These are phyloP conservation scores for Maniola jurtina DNA, from an alignment of 1,140 invertebrate species.

Conservation along the genomic window DNA sequence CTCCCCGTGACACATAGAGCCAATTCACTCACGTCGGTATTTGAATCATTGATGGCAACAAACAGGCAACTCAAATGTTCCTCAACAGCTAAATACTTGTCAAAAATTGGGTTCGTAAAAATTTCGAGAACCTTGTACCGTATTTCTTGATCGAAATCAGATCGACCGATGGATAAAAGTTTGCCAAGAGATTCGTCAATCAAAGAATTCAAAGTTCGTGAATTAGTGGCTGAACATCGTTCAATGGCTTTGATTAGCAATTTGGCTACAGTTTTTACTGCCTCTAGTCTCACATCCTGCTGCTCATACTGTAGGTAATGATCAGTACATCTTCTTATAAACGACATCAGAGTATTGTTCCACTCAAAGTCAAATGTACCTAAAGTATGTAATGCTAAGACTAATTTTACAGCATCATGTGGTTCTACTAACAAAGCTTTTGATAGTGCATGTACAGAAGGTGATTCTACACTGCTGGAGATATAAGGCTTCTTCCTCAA, in stretches of 20 bases:
- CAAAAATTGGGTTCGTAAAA: conserved; percentile 93
- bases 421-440: conserved; percentile 71
- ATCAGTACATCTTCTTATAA: conserved; percentile 95
- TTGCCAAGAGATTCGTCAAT: conserved; percentile 95
- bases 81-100: conserved; percentile 95
- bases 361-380: conserved; percentile 98
- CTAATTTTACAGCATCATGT: conserved; percentile 90
- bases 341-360: conserved; percentile 94
- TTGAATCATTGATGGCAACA: conserved; percentile 97
- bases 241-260: conserved; percentile 91
- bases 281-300: conserved; percentile 94
- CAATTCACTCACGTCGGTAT: conserved; percentile 97
- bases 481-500: conserved; percentile 92
- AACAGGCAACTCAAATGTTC: conserved; percentile 96
- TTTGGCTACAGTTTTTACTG: conserved; percentile 95
- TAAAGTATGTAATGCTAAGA: conserved; percentile 95
- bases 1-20: conserved; percentile 95
- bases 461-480: conserved; percentile 77
- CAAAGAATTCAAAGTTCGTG: conserved; percentile 89
- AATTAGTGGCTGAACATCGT: conserved; percentile 81
- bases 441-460: conserved; percentile 54
- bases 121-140: conserved; percentile 95
- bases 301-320: conserved; percentile 95
- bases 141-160: conserved; percentile 96
- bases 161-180: conserved; percentile 94